Conservation (phyloP, 2,113 vertebrate species). For the Lagenorhynchus albirostris region DNA sequence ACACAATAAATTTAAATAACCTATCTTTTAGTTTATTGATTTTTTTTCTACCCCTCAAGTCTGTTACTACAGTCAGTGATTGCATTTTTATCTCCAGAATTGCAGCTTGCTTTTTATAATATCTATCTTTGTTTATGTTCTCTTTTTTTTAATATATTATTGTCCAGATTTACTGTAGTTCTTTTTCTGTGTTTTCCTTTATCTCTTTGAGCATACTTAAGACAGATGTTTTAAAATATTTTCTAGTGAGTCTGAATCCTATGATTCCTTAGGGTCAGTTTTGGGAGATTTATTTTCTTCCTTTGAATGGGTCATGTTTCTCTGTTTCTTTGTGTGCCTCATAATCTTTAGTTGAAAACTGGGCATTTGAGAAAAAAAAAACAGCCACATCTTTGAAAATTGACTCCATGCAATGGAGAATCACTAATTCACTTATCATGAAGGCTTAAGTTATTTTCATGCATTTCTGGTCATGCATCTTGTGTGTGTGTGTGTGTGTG, state of each 20-base stretch:
- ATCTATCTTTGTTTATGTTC: neutral
- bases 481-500: fast-evolving
- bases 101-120: neutral
- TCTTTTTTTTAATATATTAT: neutral
- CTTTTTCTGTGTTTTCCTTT: neutral
- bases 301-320: neutral
- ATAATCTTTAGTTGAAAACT: neutral
- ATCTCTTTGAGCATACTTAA: neutral
- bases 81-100: neutral
- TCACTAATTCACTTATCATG: neutral
- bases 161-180: neutral
- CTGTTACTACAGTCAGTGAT: neutral
- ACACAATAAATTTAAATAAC: neutral
- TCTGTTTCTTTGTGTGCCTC: neutral
- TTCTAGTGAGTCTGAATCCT: neutral
- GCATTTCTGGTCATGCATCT: neutral
- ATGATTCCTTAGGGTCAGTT: neutral
- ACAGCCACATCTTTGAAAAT: neutral
- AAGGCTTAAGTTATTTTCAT: neutral
- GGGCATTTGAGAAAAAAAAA: neutral
- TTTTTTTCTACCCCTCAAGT: neutral
- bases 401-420: neutral
- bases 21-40: neutral
- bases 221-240: neutral
- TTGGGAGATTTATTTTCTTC: neutral